Conservation (phyloP, 2,797 vertebrate species). For the Scomberomorus guttatus region DNA sequence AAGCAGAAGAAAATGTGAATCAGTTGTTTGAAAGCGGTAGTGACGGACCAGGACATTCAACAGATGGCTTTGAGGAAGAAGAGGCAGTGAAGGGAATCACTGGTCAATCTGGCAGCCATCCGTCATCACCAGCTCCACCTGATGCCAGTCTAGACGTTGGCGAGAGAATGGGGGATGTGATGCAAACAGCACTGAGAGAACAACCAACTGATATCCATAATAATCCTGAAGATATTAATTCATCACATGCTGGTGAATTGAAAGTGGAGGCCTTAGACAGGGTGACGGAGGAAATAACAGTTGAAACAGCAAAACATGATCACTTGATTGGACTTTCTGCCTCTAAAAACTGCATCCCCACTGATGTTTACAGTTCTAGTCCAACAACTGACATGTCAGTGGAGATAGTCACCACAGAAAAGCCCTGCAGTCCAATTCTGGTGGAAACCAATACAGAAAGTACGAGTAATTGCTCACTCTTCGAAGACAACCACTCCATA, state of each 20-base stretch:
- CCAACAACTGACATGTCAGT: slow-evolving; percentile 59
- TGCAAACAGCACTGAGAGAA: slow-evolving; percentile 49
- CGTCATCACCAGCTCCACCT: slow-evolving; percentile 49
- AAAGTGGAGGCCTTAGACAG: slow-evolving; percentile 37
- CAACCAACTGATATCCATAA: slow-evolving; percentile 31
- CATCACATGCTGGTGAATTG: slow-evolving; percentile 42
- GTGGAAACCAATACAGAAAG: slow-evolving; percentile 61
- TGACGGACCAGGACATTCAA: slow-evolving; percentile 73
- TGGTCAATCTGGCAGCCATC: slow-evolving; percentile 52
- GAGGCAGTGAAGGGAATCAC: slow-evolving; percentile 73
- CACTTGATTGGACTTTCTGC: slow-evolving; percentile 48
- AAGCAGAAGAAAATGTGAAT: slow-evolving; percentile 41
- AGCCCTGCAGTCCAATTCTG: slow-evolving; percentile 70
- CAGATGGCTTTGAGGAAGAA: slow-evolving; percentile 72
- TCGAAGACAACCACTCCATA: slow-evolving; percentile 61
- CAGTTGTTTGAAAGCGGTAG: slow-evolving; percentile 62
- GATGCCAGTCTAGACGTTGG: neutral
- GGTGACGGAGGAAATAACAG: slow-evolving; percentile 38
- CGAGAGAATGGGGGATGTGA: slow-evolving; percentile 35
- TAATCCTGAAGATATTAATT: slow-evolving; percentile 30
- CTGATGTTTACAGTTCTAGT: slow-evolving; percentile 54
- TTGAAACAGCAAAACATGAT: slow-evolving; percentile 50
- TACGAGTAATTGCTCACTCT: slow-evolving; percentile 50
- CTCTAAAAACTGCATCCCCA: slow-evolving; percentile 56
- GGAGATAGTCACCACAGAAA: slow-evolving; percentile 67